phyloP scores from a whole-genome alignment of 2,113 vertebrate genomes.

The Trachemys scripta region DNA sequence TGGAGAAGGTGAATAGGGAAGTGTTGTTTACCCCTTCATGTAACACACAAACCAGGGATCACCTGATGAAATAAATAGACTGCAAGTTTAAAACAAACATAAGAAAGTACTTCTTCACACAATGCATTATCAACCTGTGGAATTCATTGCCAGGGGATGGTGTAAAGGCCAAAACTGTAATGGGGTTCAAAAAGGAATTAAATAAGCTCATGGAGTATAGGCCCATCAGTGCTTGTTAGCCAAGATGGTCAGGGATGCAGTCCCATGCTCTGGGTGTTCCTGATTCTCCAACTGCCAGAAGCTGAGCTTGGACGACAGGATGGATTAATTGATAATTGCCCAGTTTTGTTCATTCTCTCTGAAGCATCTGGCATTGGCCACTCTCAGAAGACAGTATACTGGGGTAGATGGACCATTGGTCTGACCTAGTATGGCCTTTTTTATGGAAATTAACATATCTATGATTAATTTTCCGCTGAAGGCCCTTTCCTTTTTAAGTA shows the following conservation, averaged over 20 bases:
- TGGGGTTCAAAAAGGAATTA: neutral
- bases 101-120: neutral
- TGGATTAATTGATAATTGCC: neutral
- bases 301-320: neutral
- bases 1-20: neutral
- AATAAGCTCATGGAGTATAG: neutral
- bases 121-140: neutral
- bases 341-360: neutral
- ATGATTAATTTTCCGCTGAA: rapidly evolving
- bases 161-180: neutral
- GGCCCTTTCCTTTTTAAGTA: rapidly evolving
- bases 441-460: neutral
- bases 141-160: neutral
- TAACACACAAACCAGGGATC: neutral
- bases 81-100: neutral
- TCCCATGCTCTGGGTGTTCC: neutral
- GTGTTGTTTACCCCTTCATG: neutral
- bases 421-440: neutral
- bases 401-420: neutral
- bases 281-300: neutral
- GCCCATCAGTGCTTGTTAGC: neutral
- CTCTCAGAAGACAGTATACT: neutral
- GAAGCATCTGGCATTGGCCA: neutral
- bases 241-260: neutral
- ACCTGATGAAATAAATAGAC: neutral